A percentile compares a stretch with the other conserved stretches of the same genome.
Conservation (phyloP, 2,113 vertebrate species). For the human region DNA sequence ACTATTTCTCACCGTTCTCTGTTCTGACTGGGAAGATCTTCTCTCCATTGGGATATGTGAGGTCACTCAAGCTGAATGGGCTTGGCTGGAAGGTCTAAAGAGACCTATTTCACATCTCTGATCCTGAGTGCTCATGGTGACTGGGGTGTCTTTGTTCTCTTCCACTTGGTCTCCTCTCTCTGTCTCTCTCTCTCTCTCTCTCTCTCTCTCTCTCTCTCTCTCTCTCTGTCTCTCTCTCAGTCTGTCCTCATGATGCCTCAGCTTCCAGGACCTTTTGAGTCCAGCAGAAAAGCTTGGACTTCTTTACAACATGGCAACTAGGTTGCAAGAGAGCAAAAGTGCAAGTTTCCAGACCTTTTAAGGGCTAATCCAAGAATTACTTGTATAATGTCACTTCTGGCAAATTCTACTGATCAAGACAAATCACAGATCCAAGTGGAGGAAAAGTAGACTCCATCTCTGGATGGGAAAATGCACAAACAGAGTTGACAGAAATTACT, state of each 20-base stretch:
- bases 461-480: not conserved
- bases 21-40: not conserved
- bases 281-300: not conserved
- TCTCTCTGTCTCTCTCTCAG: not conserved
- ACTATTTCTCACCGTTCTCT: not conserved
- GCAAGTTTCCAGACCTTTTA: not conserved
- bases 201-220: too few species aligned
- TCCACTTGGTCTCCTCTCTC: not conserved
- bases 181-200: too few species aligned
- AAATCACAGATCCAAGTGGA: not conserved
- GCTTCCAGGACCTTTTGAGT: not conserved
- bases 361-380: not conserved
- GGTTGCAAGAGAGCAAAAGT: not conserved
- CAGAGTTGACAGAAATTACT: not conserved
- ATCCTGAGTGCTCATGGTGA: fast-evolving
- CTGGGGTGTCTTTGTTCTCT: not conserved
- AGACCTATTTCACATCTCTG: not conserved
- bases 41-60: not conserved
- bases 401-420: not conserved
- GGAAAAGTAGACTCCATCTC: not conserved
- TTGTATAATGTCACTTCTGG: not conserved
- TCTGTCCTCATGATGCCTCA: not conserved
- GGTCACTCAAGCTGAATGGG: not conserved
- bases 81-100: not conserved
- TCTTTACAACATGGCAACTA: not conserved